phyloP scores from a whole-genome alignment of 2,113 vertebrate species.

The Trachemys scripta region DNA sequence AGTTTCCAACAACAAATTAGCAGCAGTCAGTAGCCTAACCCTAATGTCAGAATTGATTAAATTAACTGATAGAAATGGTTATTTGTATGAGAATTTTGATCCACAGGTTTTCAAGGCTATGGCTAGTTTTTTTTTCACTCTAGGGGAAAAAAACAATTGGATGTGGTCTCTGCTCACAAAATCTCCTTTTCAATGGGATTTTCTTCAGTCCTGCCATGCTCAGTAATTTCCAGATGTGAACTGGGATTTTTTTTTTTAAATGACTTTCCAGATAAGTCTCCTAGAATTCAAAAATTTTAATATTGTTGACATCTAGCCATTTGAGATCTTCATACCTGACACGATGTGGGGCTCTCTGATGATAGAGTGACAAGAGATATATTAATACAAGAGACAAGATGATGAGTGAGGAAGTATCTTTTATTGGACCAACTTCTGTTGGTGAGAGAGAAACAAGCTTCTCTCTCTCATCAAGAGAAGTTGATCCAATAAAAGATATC shows the following conservation, averaged over 20 bases:
- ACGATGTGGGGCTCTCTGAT: not conserved
- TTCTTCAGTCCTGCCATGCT: not conserved
- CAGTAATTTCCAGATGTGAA: not conserved
- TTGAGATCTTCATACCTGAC: not conserved
- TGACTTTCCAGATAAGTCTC: not conserved
- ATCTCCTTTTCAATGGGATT: not conserved
- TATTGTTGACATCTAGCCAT: not conserved
- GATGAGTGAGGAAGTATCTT: too few species aligned
- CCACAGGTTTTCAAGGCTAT: too few species aligned
- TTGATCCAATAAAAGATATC: too few species aligned
- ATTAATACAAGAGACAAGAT: not conserved
- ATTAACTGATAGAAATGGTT: not conserved
- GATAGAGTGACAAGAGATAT: not conserved
- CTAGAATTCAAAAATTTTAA: not conserved
- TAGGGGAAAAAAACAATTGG: not conserved
- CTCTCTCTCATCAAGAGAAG: too few species aligned
- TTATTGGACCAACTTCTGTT: too few species aligned
- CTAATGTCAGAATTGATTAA: conserved; percentile 16
- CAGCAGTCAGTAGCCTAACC: not conserved
- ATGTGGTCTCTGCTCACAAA: not conserved
- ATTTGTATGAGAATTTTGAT: not conserved
- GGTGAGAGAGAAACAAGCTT: too few species aligned
- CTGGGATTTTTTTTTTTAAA: not conserved
- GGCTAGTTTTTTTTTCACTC: not conserved
- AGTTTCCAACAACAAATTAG: not conserved